Percentiles rank a stretch among this genome's conserved stretches.
Evolutionary conservation across 2,113 vertebrate species (phyloP).

Genomic region (Theristicus caerulescens): DNA sequence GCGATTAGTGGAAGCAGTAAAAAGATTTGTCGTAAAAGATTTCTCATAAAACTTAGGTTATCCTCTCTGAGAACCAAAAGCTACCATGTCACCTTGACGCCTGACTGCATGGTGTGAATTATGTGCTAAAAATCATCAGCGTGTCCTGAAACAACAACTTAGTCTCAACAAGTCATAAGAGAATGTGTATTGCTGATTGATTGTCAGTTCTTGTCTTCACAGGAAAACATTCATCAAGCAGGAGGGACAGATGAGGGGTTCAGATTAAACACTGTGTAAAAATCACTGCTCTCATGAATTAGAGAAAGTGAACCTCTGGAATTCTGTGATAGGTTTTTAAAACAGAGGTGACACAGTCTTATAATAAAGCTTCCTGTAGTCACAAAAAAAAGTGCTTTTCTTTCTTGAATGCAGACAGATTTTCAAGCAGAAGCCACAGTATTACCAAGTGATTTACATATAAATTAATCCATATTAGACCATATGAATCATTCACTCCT

Average conservation of each 20-base stretch:
- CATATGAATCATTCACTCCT: conserved; percentile 55
- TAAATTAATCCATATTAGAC: conserved; percentile 68
- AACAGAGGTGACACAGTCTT: not conserved
- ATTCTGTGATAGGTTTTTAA: not conserved
- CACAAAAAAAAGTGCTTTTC: not conserved
- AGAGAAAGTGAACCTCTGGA: not conserved
- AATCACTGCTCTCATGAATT: conserved; percentile 19
- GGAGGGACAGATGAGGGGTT: not conserved
- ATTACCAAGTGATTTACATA: conserved; percentile 64
- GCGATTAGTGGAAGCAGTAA: not conserved
- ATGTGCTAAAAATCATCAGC: not conserved
- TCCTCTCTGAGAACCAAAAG: not conserved
- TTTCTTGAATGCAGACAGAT: conserved; percentile 18
- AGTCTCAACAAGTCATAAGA: not conserved
- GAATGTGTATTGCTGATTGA: not conserved
- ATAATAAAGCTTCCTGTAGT: not conserved
- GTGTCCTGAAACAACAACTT: not conserved
- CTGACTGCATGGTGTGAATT: not conserved
- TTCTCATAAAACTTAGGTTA: not conserved
- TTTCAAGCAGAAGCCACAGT: conserved; percentile 54
- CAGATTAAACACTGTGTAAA: not conserved
- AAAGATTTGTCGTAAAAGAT: not conserved
- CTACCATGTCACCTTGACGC: not conserved
- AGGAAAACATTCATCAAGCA: conserved; percentile 25
- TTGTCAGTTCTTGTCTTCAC: not conserved